Percentiles rank a stretch among this genome's conserved stretches.
These are phyloP conservation scores for Acleris sparsana DNA, from an alignment of 2,888 invertebrate species.

Conservation along the genomic window DNA sequence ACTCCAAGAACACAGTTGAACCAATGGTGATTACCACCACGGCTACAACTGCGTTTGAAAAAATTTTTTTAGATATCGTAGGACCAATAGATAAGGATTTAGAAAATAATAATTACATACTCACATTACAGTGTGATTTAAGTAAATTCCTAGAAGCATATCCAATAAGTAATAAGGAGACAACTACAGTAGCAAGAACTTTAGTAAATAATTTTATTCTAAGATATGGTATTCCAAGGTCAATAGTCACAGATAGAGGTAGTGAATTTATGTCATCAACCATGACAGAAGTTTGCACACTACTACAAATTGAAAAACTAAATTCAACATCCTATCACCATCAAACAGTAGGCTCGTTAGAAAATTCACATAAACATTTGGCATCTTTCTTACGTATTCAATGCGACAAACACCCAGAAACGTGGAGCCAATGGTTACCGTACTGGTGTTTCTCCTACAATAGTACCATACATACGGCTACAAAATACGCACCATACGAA, in stretches of 20 bases:
- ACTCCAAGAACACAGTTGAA: background rate
- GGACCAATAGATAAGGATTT: background rate
- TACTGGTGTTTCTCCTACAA: background rate
- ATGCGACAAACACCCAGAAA: background rate
- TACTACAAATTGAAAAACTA: constrained; percentile 1
- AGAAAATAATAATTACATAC: background rate
- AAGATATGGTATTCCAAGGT: background rate
- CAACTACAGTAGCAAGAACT: background rate
- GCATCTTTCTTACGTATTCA: background rate
- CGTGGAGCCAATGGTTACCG: background rate
- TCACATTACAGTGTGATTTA: background rate
- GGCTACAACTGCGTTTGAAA: background rate
- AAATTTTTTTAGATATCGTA: background rate
- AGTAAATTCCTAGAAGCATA: background rate
- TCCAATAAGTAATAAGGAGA: background rate
- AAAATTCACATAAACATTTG: background rate
- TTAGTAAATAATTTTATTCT: background rate
- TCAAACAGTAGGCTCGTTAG: constrained; percentile 1
- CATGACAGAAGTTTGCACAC: background rate
- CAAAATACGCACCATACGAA: background rate
- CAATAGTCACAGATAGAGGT: constrained; percentile 7
- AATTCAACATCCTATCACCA: constrained; percentile 1
- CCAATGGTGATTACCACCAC: background rate
- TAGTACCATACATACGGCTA: background rate
- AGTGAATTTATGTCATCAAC: constrained; percentile 4